phyloP scores from a whole-genome alignment of 1,140 invertebrate species.

The Notospermus geniculatus region DNA sequence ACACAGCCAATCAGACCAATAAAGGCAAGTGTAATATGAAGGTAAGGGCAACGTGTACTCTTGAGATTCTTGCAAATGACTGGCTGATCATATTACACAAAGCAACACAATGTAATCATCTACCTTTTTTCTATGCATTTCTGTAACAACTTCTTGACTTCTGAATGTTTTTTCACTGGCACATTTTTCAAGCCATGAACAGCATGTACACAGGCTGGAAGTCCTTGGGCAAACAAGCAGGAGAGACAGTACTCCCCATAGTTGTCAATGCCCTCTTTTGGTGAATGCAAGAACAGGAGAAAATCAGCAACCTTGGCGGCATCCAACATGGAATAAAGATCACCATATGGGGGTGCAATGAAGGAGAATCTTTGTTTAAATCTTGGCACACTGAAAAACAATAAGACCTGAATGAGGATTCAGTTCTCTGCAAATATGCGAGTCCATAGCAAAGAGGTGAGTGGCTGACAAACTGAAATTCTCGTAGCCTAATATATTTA shows the following conservation, averaged over 20 bases:
- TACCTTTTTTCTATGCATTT: constrained; percentile 72
- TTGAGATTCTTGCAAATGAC: no score
- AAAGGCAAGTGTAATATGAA: no score
- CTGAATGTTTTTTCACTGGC: constrained; percentile 64
- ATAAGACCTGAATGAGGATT: constrained; percentile 25
- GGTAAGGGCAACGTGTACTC: no score
- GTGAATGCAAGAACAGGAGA: constrained; percentile 72
- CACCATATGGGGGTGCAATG: constrained; percentile 66
- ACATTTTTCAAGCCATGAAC: constrained; percentile 54
- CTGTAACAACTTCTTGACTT: constrained; percentile 72
- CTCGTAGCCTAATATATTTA: no score
- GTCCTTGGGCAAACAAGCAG: constrained; percentile 75
- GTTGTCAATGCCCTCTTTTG: constrained; percentile 64
- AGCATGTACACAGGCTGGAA: constrained; percentile 75
- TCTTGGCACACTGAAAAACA: constrained; percentile 67
- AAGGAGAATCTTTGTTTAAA: constrained; percentile 85
- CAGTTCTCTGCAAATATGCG: no score
- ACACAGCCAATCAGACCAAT: no score
- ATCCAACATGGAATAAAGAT: constrained; percentile 77
- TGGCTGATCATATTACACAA: background rate
- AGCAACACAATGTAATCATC: constrained; percentile 1
- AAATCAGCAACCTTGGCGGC: constrained; percentile 81
- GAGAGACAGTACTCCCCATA: constrained; percentile 74
- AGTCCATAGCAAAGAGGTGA: no score
- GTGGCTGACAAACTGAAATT: no score